Percentiles rank a stretch among this genome's conserved stretches.
phyloP scores from a whole-genome alignment of 2,797 vertebrate species.

The Clarias platycephalus region DNA sequence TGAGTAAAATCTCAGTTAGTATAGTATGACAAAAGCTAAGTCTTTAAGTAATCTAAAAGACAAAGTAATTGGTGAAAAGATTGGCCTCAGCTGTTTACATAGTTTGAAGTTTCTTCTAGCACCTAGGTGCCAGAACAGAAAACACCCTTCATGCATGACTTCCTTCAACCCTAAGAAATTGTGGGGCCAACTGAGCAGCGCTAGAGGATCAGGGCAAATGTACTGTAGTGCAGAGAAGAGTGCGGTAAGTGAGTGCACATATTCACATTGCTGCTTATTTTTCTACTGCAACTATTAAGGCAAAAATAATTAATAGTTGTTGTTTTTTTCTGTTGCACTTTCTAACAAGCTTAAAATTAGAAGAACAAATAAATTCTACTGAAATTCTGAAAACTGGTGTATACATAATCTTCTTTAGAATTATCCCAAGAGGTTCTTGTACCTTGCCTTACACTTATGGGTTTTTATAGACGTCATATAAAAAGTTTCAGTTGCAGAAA shows the following conservation, averaged over 20 bases:
- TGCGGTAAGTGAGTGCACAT: neutral
- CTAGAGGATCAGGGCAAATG: neutral
- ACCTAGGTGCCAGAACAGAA: neutral
- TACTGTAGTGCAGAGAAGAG: neutral
- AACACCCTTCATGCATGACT: neutral
- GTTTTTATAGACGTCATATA: neutral
- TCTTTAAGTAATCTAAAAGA: neutral
- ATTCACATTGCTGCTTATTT: neutral
- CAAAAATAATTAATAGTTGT: too few relatives aligned
- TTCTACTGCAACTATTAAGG: neutral
- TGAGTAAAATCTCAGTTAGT: neutral
- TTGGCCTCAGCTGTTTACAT: neutral
- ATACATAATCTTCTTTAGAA: neutral
- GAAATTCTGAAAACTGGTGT: neutral
- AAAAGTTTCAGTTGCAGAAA: neutral
- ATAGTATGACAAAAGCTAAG: neutral
- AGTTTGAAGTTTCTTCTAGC: neutral
- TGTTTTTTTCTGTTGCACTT: neutral
- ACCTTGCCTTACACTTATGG: neutral
- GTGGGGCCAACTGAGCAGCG: neutral
- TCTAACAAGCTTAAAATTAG: slow-evolving; percentile 4
- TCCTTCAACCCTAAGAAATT: neutral
- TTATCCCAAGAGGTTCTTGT: neutral
- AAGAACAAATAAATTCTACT: neutral
- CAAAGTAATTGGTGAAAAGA: neutral